Conservation (phyloP, 2,888 invertebrate genomes). For the Myopa testacea region DNA sequence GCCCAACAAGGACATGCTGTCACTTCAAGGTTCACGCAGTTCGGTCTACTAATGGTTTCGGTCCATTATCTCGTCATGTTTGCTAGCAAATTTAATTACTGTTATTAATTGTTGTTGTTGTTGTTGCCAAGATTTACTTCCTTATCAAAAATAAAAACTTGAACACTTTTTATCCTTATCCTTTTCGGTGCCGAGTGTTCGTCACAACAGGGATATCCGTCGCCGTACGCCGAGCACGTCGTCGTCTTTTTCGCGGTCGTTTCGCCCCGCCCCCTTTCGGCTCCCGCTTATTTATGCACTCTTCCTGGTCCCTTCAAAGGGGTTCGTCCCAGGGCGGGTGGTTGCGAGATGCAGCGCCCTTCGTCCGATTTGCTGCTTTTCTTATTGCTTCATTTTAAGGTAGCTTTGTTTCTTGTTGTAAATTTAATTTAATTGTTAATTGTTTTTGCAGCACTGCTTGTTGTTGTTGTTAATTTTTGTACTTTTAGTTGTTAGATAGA, state of each 20-base stretch:
- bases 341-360: slow-evolving; percentile 46
- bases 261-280: not conserved
- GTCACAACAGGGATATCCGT: slow-evolving; percentile 51
- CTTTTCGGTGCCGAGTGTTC: slow-evolving; percentile 52
- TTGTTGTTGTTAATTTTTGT: slow-evolving; percentile 43
- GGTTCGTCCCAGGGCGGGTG: slow-evolving; percentile 10
- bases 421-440: slow-evolving; percentile 51
- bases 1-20: slow-evolving; percentile 1
- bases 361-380: slow-evolving; percentile 45
- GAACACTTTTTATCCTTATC: slow-evolving; percentile 45
- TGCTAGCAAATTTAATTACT: slow-evolving; percentile 68
- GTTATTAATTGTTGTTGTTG: slow-evolving; percentile 56
- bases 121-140: not conserved
- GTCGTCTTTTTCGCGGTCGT: slow-evolving; percentile 45
- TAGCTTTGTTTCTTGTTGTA: slow-evolving; percentile 51
- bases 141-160: slow-evolving; percentile 55
- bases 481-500: slow-evolving; percentile 36
- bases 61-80: slow-evolving; percentile 68
- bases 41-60: slow-evolving; percentile 61
- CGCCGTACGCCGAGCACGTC: slow-evolving; percentile 31
- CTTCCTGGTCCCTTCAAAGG: slow-evolving; percentile 23
- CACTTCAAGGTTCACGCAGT: slow-evolving; percentile 32
- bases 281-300: slow-evolving; percentile 44
- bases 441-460: slow-evolving; percentile 46
- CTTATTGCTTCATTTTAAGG: slow-evolving; percentile 41